Evolutionary conservation across 2,888 invertebrate genomes (phyloP).

Genomic region (Tetranychus piercei): DNA sequence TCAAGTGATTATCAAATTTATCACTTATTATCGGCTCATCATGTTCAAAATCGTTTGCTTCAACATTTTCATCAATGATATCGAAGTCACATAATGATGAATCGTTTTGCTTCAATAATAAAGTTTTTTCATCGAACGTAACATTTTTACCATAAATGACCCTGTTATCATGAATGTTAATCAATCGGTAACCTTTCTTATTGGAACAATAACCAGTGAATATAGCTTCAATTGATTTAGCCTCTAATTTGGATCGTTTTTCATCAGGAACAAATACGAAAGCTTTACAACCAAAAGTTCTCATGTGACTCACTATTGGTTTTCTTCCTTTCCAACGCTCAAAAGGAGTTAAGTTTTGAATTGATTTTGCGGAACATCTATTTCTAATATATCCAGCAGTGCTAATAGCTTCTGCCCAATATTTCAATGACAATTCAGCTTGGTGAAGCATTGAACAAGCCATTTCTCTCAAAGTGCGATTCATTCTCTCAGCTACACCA

Average conservation of each 20-base stretch:
- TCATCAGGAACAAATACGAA: background rate
- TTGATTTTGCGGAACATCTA: background rate
- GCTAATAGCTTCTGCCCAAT: slow-evolving; percentile 24
- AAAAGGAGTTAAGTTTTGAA: background rate
- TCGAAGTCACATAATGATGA: too few relatives aligned
- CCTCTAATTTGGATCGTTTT: slow-evolving; percentile 8
- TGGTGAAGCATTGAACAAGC: slow-evolving; percentile 18
- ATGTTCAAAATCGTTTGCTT: too few relatives aligned
- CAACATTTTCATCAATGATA: too few relatives aligned
- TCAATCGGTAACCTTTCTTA: slow-evolving; percentile 15
- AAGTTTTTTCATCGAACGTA: background rate
- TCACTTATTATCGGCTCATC: too few relatives aligned
- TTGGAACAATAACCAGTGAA: slow-evolving; percentile 15
- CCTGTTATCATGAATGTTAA: background rate
- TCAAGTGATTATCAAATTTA: too few relatives aligned
- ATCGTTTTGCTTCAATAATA: background rate
- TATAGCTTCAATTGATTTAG: slow-evolving; percentile 9
- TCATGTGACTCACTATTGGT: background rate
- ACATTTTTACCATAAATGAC: background rate
- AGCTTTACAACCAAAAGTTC: slow-evolving; percentile 9
- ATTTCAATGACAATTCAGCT: background rate
- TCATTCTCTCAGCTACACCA: slow-evolving; percentile 26
- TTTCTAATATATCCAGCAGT: slow-evolving; percentile 25
- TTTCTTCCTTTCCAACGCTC: background rate
- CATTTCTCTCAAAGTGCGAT: slow-evolving; percentile 25